Evolutionary conservation across 2,888 invertebrate genomes (phyloP).

Genomic region (Alloplasta piceator): DNA sequence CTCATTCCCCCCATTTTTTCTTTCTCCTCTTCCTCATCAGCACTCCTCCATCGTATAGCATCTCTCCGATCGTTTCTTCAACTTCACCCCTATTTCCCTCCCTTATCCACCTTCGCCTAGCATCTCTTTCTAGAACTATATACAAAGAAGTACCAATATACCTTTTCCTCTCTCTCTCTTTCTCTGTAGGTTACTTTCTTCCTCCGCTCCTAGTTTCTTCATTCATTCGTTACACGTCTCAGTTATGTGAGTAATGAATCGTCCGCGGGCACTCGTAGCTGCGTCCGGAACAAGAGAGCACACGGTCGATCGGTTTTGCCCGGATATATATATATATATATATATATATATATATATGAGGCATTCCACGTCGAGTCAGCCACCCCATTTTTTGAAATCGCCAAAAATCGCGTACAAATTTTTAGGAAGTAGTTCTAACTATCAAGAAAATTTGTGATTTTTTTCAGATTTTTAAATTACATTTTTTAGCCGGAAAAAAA

Average conservation of each 20-base stretch:
- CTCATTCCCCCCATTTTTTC: conserved; percentile 50
- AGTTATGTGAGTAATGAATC: conserved; percentile 77
- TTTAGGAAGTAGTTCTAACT: too few relatives aligned
- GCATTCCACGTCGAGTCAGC: too few relatives aligned
- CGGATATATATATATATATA: conserved; percentile 2
- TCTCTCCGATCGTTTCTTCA: conserved; percentile 58
- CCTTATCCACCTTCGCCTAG: conserved; percentile 25
- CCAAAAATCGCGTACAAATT: too few relatives aligned
- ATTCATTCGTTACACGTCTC: conserved; percentile 77
- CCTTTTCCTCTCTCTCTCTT: conserved; percentile 29
- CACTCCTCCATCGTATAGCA: conserved; percentile 49
- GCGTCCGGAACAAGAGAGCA: conserved; percentile 56
- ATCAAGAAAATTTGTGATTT: too few relatives aligned
- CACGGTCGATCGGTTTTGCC: conserved; percentile 60
- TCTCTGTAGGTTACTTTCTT: background rate
- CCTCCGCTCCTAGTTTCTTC: conserved; percentile 65
- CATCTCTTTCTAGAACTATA: conserved; percentile 20
- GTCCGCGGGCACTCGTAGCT: conserved; percentile 50
- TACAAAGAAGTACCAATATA: background rate
- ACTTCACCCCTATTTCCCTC: conserved; percentile 53
- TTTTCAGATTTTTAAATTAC: too few relatives aligned
- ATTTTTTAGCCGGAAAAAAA: too few relatives aligned
- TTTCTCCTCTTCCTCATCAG: conserved; percentile 52
- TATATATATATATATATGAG: too few relatives aligned
- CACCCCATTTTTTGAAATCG: too few relatives aligned